Conservation (phyloP, 2,797 vertebrate species). For the Balearica regulorum region DNA sequence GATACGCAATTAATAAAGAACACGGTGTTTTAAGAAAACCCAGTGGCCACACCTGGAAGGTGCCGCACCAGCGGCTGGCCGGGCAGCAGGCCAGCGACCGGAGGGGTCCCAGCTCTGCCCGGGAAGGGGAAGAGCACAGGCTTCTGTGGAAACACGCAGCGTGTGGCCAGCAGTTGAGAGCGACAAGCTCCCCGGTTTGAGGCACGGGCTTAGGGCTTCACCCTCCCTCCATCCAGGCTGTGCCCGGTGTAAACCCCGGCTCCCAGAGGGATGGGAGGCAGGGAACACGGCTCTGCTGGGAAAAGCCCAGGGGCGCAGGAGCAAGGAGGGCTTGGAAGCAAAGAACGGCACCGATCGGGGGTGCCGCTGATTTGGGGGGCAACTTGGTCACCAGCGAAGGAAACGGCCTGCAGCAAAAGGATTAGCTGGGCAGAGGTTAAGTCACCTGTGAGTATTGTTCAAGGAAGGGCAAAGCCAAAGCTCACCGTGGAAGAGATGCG, state of each 20-base stretch:
- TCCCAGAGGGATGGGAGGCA: not conserved
- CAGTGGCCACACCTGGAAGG: not conserved
- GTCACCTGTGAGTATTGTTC: not conserved
- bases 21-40: not conserved
- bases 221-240: not conserved
- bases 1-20: not conserved
- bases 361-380: not conserved
- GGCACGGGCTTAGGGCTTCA: not conserved
- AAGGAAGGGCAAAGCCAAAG: not conserved
- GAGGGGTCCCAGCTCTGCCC: not conserved
- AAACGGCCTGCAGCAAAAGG: not conserved
- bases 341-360: too few species aligned
- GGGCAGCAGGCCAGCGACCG: fast-evolving
- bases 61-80: not conserved
- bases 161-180: not conserved
- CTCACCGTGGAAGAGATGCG: fast-evolving
- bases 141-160: not conserved
- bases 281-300: not conserved
- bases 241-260: not conserved
- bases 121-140: not conserved
- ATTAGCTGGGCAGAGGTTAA: not conserved
- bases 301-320: not conserved
- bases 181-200: not conserved
- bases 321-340: not conserved
- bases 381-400: not conserved